A percentile compares a stretch with the other conserved stretches of the same genome.
phyloP scores from a whole-genome alignment of 2,888 invertebrate genomes.

The Villa cingulata region DNA sequence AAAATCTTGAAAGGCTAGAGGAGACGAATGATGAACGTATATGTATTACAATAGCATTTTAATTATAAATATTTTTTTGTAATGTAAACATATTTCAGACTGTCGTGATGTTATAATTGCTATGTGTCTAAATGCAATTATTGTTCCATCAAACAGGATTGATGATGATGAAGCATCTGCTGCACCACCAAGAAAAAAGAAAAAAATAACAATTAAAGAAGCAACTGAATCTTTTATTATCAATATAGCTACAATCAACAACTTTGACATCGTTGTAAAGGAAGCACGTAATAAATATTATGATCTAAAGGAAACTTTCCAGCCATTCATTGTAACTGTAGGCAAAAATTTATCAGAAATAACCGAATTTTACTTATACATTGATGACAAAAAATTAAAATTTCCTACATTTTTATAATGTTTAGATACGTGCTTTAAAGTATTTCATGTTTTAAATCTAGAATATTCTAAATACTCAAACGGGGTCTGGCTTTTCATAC shows the following conservation, averaged over 20 bases:
- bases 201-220: conserved; percentile 2
- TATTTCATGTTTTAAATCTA: conserved; percentile 5
- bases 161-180: not conserved
- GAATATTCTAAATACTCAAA: conserved; percentile 1
- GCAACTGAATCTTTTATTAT: conserved; percentile 1
- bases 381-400: conserved; percentile 4
- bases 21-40: not conserved
- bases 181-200: not conserved
- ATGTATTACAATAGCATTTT: not conserved
- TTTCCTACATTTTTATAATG: conserved; percentile 2
- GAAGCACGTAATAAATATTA: conserved; percentile 1
- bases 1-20: not conserved
- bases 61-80: not conserved
- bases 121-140: not conserved
- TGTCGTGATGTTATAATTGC: not conserved
- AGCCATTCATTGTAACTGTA: conserved; percentile 1
- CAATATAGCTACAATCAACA: not conserved
- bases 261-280: not conserved
- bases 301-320: not conserved
- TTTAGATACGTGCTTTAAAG: conserved; percentile 2
- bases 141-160: not conserved
- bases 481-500: conserved; percentile 1
- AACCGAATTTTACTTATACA: conserved; percentile 3
- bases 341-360: not conserved
- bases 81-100: not conserved